Conservation (phyloP, 2,113 vertebrate genomes). For the Archilochus colubris region DNA sequence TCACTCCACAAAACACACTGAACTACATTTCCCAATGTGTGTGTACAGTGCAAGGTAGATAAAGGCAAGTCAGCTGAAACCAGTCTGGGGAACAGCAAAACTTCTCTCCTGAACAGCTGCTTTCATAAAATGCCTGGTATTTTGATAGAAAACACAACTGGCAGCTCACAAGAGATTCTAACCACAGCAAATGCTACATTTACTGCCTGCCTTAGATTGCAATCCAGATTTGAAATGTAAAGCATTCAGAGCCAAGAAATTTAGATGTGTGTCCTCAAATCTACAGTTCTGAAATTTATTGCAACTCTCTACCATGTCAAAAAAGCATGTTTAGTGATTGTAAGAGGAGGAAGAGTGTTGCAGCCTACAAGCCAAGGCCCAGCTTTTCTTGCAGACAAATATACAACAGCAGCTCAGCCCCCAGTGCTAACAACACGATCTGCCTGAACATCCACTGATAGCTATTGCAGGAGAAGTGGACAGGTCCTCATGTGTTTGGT, state of each 20-base stretch:
- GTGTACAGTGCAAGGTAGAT: fast-evolving
- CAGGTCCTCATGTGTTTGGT: fast-evolving
- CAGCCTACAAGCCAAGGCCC: neutral
- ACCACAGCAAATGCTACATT: neutral
- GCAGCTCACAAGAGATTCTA: neutral
- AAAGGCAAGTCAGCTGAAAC: neutral
- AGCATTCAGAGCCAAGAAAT: neutral
- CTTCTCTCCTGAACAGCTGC: neutral
- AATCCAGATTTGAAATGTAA: neutral
- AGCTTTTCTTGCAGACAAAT: neutral
- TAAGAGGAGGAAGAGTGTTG: neutral
- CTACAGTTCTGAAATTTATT: neutral
- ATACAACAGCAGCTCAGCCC: neutral
- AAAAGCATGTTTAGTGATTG: neutral
- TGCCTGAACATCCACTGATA: neutral
- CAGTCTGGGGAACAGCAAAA: neutral
- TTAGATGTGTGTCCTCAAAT: neutral
- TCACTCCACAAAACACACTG: neutral
- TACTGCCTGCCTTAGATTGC: neutral
- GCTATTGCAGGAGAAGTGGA: neutral
- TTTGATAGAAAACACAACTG: neutral
- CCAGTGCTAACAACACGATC: neutral
- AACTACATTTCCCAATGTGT: neutral
- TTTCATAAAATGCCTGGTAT: neutral
- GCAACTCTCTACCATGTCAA: neutral